Evolutionary conservation across 2,888 invertebrate species (phyloP), one percentile per base, ranked within the genome.

Genomic region (Drosophila setosimentum): DNA sequence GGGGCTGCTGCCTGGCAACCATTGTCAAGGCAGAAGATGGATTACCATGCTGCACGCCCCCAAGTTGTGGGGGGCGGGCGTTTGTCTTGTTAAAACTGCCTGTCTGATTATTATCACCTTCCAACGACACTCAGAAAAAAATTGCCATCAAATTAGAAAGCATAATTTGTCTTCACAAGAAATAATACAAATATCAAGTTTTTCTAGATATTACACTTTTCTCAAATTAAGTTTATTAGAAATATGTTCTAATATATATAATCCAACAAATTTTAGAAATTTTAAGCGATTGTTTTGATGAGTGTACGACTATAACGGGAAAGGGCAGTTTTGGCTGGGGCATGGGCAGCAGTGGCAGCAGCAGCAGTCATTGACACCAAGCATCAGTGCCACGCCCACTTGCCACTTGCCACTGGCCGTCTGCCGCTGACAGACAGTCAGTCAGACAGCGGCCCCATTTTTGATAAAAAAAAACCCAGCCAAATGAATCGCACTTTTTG

Each of bases 71-170:
- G 42, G 67, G 40, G n/a, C 48, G 35, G 30, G 67, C 65, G 66
- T 87, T 70, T 84, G 77, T 75, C 83, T 88, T 90, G 89, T 88
- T 88, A 78, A 78, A 90, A 86, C 75, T 79, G 90, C 76, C 87
- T 78, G 76, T 78, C 87, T 86, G 87, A 87, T 87, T 87, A 87
- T 87, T 87, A 87, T 87, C 87, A 87, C 90, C 87, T 87, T 76
- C 67, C 60, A 54, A 30, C 66, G 3, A 24, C 33, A 33, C 24
- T 45, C 24, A 11, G 0, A 33, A 18, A 21, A 27, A 37, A 10
- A 10, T 2, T 8, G 4, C 18, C 10, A 29, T n/a, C n/a, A 4
- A 37, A 37, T 8, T 37, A 37, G 8, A 3, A 18, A 37, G 2
- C 3, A n/a, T n/a, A n/a, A n/a, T n/a, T n/a, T n/a, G n/a, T n/a